These are phyloP conservation scores for Campoplex capitator DNA, from an alignment of 2,888 invertebrate species.

Conservation along the genomic window DNA sequence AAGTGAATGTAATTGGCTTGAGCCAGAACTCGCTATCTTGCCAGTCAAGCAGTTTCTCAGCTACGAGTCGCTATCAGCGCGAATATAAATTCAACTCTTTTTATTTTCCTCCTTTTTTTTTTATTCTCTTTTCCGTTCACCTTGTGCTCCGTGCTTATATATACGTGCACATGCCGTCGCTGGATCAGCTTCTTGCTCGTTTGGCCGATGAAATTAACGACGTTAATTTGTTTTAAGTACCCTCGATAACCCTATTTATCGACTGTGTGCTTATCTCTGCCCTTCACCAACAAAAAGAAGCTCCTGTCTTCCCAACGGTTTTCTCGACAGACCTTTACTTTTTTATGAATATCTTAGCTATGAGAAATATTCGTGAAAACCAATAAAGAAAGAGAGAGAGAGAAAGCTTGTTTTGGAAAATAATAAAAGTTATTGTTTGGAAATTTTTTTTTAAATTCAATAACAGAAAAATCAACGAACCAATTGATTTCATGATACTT, in stretches of 20 bases:
- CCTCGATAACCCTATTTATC: slow-evolving; percentile 46
- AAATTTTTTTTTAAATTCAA: no score
- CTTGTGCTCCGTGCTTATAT: slow-evolving; percentile 36
- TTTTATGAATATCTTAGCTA: neutral
- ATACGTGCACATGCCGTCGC: slow-evolving; percentile 22
- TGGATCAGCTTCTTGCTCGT: slow-evolving; percentile 57
- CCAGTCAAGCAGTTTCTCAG: slow-evolving; percentile 83
- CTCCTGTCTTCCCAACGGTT: neutral
- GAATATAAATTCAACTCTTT: slow-evolving; percentile 82
- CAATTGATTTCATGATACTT: neutral
- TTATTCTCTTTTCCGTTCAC: slow-evolving; percentile 41
- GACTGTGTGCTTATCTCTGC: slow-evolving; percentile 9
- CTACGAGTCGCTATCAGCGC: slow-evolving; percentile 79
- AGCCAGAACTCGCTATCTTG: slow-evolving; percentile 79
- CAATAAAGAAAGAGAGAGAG: neutral
- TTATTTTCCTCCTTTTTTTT: slow-evolving; percentile 73
- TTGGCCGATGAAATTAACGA: slow-evolving; percentile 75
- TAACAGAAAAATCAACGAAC: neutral
- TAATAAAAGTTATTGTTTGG: neutral
- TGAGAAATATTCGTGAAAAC: neutral
- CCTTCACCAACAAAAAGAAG: neutral
- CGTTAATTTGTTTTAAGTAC: slow-evolving; percentile 80
- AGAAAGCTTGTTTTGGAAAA: neutral
- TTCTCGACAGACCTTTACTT: neutral
- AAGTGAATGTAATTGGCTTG: slow-evolving; percentile 83